Base-by-base conservation (phyloP, 2,888 invertebrate genomes). In the Andrena praecox region DNA sequence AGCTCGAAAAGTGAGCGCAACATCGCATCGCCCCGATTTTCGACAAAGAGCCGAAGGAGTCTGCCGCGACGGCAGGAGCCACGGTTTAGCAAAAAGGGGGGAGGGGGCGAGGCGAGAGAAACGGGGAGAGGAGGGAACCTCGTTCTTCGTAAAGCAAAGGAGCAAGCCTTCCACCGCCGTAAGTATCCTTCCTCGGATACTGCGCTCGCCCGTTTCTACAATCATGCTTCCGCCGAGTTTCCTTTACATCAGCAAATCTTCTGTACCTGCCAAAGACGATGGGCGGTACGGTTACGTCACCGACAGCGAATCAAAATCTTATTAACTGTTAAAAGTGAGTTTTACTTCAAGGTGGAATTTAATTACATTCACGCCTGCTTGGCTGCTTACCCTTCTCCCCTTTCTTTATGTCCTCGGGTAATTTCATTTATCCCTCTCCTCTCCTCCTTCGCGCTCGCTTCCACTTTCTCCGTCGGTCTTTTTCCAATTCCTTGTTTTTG, bases 331-430 rank as follows among this genome's bases (percentile, higher is more conserved):
- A 87, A 90, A 90, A 90, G 89, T 89, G 88, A 91, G 89, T 91
- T 91, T 90, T 88, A 89, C 87, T 90, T 91, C 87, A 87, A 91
- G 91, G 88, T 90, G 89, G 90, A 91, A 91, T 91, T 91, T 90
- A 91, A 93, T 92, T 91, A 89, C 89, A 88, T 86, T 89, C 81
- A 85, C 88, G 86, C 86, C 89, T 86, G 84, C 85, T 80, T 69
- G 84, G 82, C 79, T 67, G 77, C 85, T 81, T 79, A 69, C 73
- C 82, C 64, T 74, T 59, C 73, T 70, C 71, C 82, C 79, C 73
- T 86, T 87, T 88, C 85, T 86, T 86, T 88, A 80, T 74, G 81
- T 82, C 77, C 75, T 64, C 73, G 78, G 64, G 76, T 86, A 69
- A 70, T 73, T 71, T 68, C 80, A 66, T 77, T 85, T 76, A 29